A percentile compares a stretch with the other conserved stretches of the same genome.
Evolutionary conservation across 2,888 invertebrate species (phyloP).

Genomic region (Erebia palarica): DNA sequence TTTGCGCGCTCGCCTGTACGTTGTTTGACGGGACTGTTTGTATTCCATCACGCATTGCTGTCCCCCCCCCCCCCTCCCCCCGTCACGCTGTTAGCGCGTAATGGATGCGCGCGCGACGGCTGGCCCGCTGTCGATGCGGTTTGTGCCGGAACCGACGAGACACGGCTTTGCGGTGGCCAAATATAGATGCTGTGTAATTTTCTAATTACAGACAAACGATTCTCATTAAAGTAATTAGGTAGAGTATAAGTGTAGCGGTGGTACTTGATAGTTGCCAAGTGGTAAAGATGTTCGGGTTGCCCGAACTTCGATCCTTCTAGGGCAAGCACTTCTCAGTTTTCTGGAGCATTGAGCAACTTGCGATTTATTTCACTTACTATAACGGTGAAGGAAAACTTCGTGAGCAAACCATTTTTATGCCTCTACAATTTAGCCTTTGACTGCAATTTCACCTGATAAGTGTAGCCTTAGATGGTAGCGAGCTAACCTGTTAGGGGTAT

Average conservation of each 20-base stretch:
- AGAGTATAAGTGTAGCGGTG: not conserved
- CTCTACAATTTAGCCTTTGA: too few relatives aligned
- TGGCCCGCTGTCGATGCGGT: slow-evolving; percentile 34
- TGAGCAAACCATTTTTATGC: too few relatives aligned
- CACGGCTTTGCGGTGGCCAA: slow-evolving; percentile 23
- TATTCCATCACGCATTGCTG: slow-evolving; percentile 49
- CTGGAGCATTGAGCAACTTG: too few relatives aligned
- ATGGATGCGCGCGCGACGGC: slow-evolving; percentile 48
- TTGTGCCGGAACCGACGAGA: slow-evolving; percentile 22
- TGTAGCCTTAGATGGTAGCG: too few relatives aligned
- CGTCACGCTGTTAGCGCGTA: slow-evolving; percentile 49
- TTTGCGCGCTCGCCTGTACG: slow-evolving; percentile 29
- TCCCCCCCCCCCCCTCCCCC: slow-evolving; percentile 34
- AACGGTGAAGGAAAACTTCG: too few relatives aligned
- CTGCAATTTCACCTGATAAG: too few relatives aligned
- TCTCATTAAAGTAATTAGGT: not conserved
- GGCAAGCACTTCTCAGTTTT: too few relatives aligned
- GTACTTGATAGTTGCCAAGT: not conserved
- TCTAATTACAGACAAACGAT: slow-evolving; percentile 26
- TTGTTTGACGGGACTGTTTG: slow-evolving; percentile 42
- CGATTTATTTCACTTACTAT: slow-evolving; percentile 50
- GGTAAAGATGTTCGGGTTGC: too few relatives aligned
- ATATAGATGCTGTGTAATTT: slow-evolving; percentile 31
- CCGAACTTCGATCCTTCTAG: too few relatives aligned
- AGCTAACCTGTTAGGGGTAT: too few relatives aligned